A percentile compares a stretch with the other conserved stretches of the same genome.
Conservation (phyloP, 2,797 vertebrate genomes). For the Halcyon chelicuti region DNA sequence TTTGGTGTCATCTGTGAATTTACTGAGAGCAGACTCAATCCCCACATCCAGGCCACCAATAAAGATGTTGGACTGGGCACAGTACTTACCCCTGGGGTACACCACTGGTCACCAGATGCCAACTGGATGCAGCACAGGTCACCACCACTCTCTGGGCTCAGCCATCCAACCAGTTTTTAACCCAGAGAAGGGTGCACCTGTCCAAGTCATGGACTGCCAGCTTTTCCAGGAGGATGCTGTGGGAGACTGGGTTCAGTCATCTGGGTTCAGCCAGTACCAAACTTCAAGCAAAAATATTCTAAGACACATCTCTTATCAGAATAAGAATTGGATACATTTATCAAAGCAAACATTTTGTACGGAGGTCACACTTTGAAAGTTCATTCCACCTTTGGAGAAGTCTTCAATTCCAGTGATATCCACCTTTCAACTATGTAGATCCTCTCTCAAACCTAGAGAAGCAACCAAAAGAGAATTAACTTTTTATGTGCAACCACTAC, state of each 20-base stretch:
- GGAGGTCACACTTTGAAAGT: not conserved
- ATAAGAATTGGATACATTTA: conserved; percentile 38
- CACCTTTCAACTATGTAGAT: not conserved
- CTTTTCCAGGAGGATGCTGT: no score
- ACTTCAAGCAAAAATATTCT: conserved; percentile 17
- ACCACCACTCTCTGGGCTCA: no score
- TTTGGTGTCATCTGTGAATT: no score
- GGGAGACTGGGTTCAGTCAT: not conserved
- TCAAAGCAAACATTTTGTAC: conserved; percentile 13
- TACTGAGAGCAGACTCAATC: no score
- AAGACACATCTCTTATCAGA: not conserved
- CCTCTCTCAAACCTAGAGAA: not conserved
- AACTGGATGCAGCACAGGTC: no score
- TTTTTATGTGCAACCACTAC: not conserved
- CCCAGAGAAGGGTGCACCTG: no score
- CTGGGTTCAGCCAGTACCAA: conserved; percentile 5
- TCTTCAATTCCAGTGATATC: not conserved
- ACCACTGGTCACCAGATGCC: no score
- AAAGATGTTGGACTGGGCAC: no score
- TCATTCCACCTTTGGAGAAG: not conserved
- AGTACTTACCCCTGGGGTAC: no score
- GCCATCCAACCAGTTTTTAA: no score
- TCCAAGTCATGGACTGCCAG: no score
- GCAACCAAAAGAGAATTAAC: not conserved
- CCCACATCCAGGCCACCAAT: no score